Evolutionary conservation across 2,888 invertebrate species (phyloP).

Genomic region (Ceriagrion tenellum): DNA sequence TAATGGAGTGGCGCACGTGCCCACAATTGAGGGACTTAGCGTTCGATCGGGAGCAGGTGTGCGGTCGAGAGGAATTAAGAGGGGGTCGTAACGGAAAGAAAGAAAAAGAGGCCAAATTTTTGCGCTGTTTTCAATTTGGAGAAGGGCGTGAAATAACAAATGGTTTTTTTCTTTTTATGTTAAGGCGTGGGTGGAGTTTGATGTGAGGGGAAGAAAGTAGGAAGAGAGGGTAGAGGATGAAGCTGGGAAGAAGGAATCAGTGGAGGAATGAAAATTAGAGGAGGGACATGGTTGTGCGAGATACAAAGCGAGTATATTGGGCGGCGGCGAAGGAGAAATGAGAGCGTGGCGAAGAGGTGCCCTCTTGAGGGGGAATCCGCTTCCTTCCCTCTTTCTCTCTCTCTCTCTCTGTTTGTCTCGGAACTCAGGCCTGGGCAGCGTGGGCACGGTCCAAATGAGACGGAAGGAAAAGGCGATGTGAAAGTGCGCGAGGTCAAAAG

Average conservation of each 20-base stretch:
- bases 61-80: not conserved
- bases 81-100: not conserved
- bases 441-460: not conserved
- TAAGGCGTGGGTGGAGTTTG: not conserved
- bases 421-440: not conserved
- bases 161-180: not conserved
- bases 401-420: not conserved
- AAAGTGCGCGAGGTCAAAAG: slow-evolving; percentile 22
- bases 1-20: not conserved
- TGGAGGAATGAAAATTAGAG: not conserved
- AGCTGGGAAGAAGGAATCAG: not conserved
- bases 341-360: not conserved
- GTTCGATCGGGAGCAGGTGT: not conserved
- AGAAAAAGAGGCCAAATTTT: not conserved
- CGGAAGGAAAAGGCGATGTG: not conserved
- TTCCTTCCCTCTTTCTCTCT: not conserved
- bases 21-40: not conserved
- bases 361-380: not conserved
- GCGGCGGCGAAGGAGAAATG: not conserved
- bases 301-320: not conserved
- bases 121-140: not conserved
- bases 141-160: not conserved
- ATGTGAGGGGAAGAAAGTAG: not conserved
- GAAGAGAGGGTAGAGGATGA: not conserved
- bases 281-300: not conserved